Base-by-base conservation (phyloP, 1,140 invertebrate species). In the Olivierus martensii region DNA sequence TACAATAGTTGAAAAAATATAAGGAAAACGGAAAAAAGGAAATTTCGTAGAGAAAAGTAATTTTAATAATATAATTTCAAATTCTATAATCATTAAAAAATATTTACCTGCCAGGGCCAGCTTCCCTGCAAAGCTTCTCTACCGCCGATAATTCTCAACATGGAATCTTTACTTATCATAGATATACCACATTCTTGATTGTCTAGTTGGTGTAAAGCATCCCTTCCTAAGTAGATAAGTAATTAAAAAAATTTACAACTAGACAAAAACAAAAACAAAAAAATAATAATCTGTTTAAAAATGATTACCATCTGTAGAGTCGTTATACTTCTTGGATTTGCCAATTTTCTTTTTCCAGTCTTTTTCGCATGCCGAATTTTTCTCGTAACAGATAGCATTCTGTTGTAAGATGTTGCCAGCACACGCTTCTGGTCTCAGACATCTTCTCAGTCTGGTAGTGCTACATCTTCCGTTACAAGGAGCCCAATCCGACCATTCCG, bases 41-140 rank as follows among this genome's bases (percentile, higher is more conserved):
- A n/a, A n/a, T n/a, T n/a, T n/a, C n/a, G n/a, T n/a, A n/a, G n/a
- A n/a, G n/a, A n/a, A n/a, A n/a, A n/a, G n/a, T n/a, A n/a, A n/a
- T n/a, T n/a, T n/a, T n/a, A n/a, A n/a, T n/a, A n/a, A n/a, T n/a
- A n/a, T n/a, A n/a, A n/a, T n/a, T n/a, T n/a, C n/a, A n/a, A n/a
- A n/a, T n/a, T n/a, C n/a, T n/a, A n/a, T n/a, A n/a, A n/a, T n/a
- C n/a, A n/a, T n/a, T n/a, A n/a, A n/a, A n/a, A n/a, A n/a, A n/a
- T n/a, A n/a, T 64, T 66, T 71, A 92, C 87, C 64, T 72, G 68
- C 90, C 90, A 94, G 0, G 88, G 87, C 90, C 91, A 95, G 62
- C 80, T 80, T 11, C 86, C 83, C 55, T 77, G 80, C 3, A 71
- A 67, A 0, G 87, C 74, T 48, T 84, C 80, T 43, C 77, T 72